A percentile compares a stretch with the other conserved stretches of the same genome.
Evolutionary conservation across 2,888 invertebrate species (phyloP).

Genomic region (Odontocolon sp.): DNA sequence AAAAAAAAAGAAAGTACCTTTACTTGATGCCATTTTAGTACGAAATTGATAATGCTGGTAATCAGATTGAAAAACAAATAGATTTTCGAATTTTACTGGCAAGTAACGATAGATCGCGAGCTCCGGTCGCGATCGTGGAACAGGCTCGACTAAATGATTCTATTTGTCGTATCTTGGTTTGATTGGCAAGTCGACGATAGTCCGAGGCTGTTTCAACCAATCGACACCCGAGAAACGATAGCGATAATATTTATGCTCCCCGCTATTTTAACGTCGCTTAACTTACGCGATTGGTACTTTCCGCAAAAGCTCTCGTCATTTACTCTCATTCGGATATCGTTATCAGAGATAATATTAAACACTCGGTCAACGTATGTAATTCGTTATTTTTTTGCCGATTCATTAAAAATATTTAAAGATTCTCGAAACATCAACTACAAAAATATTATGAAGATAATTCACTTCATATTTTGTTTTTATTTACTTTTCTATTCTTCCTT

Average conservation of each 20-base stretch:
- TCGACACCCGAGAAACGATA: neutral
- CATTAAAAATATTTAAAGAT: neutral
- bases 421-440: conserved; percentile 21
- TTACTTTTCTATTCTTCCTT: neutral
- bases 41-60: neutral
- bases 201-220: neutral
- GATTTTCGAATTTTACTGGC: neutral
- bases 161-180: conserved; percentile 18
- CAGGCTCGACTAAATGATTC: conserved; percentile 22
- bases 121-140: neutral
- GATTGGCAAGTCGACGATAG: neutral
- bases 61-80: neutral
- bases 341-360: too few species aligned
- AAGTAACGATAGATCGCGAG: conserved; percentile 5
- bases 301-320: neutral
- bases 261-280: neutral
- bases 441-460: conserved; percentile 1
- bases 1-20: conserved; percentile 21
- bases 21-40: conserved; percentile 8
- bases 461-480: neutral
- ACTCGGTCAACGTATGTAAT: neutral
- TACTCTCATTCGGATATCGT: neutral
- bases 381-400: too few species aligned
- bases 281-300: neutral
- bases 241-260: conserved; percentile 16